A percentile compares a stretch with the other conserved stretches of the same genome.
phyloP scores from a whole-genome alignment of 2,113 vertebrate species.

The Rhizomys pruinosus region DNA sequence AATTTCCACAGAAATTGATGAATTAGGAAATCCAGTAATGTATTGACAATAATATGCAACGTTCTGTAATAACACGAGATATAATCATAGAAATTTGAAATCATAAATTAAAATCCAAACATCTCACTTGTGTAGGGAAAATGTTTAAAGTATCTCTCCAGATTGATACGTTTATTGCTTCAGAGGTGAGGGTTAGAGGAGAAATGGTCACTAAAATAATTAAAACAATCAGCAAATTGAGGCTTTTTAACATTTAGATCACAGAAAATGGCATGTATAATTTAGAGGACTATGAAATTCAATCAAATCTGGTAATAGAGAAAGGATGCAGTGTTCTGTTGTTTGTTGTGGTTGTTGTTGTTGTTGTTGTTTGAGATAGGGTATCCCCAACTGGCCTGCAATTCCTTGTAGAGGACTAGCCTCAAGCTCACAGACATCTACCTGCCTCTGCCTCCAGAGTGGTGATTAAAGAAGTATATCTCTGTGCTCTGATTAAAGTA shows the following conservation, averaged over 20 bases:
- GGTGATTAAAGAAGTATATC: too few species aligned
- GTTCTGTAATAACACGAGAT: neutral
- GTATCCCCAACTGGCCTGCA: too few species aligned
- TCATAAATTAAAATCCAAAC: neutral
- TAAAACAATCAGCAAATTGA: neutral
- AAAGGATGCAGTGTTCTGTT: too few species aligned
- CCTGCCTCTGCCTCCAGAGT: too few species aligned
- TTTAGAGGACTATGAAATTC: neutral
- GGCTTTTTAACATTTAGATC: neutral
- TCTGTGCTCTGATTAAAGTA: neutral
- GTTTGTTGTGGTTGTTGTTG: too few species aligned
- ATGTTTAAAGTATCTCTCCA: neutral
- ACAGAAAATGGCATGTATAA: neutral
- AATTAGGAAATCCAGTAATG: neutral
- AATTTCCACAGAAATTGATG: neutral
- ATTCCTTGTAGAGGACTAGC: too few species aligned
- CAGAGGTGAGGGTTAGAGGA: accelerated
- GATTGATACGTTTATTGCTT: neutral
- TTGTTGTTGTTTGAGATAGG: too few species aligned
- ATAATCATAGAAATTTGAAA: neutral
- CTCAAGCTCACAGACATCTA: too few species aligned
- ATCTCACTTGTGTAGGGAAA: neutral
- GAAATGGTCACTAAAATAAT: neutral
- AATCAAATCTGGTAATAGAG: neutral
- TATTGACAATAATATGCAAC: neutral